Base-by-base conservation (phyloP, 2,888 invertebrate species). In the Cylindroiulus punctatus region DNA sequence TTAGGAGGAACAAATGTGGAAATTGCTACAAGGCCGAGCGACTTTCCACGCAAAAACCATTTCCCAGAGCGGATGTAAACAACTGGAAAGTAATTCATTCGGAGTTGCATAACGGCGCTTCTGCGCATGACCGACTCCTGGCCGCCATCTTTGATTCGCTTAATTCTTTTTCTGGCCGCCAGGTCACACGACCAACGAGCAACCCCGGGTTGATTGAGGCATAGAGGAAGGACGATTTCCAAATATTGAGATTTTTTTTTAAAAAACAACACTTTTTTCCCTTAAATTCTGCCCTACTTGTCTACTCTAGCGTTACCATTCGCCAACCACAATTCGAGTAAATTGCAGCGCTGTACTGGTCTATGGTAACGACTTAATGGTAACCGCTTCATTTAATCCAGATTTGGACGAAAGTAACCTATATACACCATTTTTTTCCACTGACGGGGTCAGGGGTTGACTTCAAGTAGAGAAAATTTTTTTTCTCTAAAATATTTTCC, bases 1-100 rank as follows among this genome's bases (percentile, higher is more conserved):
- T 76, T 76, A 76, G 76, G 76, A 76, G 76, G 76, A 76, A 76
- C 76, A 30, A 76, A 76, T 26, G 76, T 76, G 26, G 76, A 76
- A 76, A 76, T 76, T 14, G 12, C 76, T 30, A 30, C 76, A 76
- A 76, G 76, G 76, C 17, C 76, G 76, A 76, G 30, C 2, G 76
- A 76, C 76, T 76, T 76, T 65, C 65, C n/a, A 26, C 26, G 14
- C 10, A 76, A 76, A 76, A 76, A 76, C 12, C 1, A 76, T 30
- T 76, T 30, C 14, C 0, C 30, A 10, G 26, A 76, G 30, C 76
- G 76, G 76, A 76, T 76, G 76, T 76, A 76, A 76, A 76, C 76
- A 76, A 76, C 14, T 76, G 30, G 30, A 76, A 76, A 76, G 30
- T 76, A 76, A 76, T 76, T 76, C 76, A 76, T 76, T 26, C 30